A percentile compares a stretch with the other conserved stretches of the same genome.
These are phyloP conservation scores for Oeneis ivallda DNA, from an alignment of 2,888 invertebrate genomes.

Conservation along the genomic window DNA sequence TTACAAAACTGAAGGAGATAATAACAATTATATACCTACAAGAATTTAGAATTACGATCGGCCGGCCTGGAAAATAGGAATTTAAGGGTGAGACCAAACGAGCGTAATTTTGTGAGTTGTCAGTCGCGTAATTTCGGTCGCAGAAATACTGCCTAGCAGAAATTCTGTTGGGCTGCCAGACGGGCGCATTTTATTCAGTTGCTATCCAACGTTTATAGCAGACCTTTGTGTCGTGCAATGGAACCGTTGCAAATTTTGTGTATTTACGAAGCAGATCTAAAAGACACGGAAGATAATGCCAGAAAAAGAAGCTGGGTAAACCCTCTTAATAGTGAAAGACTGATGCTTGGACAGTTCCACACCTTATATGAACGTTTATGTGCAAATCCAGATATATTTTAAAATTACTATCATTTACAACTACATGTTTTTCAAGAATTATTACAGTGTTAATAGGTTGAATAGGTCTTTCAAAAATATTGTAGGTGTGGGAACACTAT, in stretches of 20 bases:
- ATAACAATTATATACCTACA: too few species aligned
- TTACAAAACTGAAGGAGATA: too few species aligned
- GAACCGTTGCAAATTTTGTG: constrained; percentile 27
- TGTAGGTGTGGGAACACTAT: too few species aligned
- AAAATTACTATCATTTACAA: constrained; percentile 23
- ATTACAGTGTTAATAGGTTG: too few species aligned
- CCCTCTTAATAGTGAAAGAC: constrained; percentile 12
- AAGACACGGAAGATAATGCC: constrained; percentile 22
- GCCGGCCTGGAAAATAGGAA: too few species aligned
- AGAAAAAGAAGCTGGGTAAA: constrained; percentile 16
- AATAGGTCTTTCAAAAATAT: too few species aligned
- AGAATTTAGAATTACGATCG: too few species aligned
- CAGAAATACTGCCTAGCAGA: constrained; percentile 7
- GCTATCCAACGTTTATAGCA: constrained; percentile 8
- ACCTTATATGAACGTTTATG: constrained; percentile 13
- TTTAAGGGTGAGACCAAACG: too few species aligned
- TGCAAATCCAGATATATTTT: constrained; percentile 22
- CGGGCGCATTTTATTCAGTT: constrained; percentile 1
- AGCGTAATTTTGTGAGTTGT: constrained; percentile 9
- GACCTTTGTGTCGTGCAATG: constrained; percentile 34
- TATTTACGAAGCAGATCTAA: constrained; percentile 35
- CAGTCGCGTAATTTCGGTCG: too few species aligned
- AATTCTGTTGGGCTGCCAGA: constrained; percentile 11
- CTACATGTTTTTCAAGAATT: constrained; percentile 3
- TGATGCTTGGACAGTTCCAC: constrained; percentile 7